These are phyloP conservation scores for Nymphalis urticae DNA, from an alignment of 2,888 invertebrate genomes.

Conservation along the genomic window DNA sequence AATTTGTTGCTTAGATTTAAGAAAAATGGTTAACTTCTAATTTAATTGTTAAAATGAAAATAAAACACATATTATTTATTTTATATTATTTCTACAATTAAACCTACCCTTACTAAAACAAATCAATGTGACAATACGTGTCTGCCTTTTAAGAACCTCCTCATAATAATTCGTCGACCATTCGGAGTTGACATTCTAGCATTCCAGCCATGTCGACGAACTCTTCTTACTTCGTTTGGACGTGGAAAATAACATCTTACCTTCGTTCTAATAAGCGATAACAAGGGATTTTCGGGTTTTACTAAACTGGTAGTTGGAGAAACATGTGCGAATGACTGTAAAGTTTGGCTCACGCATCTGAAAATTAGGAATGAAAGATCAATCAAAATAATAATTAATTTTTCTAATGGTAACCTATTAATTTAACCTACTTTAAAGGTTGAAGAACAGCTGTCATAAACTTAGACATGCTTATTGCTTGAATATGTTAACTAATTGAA, in stretches of 20 bases:
- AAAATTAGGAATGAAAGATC: slow-evolving; percentile 31
- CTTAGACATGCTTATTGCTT: slow-evolving; percentile 53
- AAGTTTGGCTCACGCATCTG: slow-evolving; percentile 59
- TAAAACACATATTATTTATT: slow-evolving; percentile 21
- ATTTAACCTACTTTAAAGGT: slow-evolving; percentile 56
- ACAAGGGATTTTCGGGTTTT: slow-evolving; percentile 56
- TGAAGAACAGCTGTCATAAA: slow-evolving; percentile 60
- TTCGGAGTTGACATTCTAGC: slow-evolving; percentile 85
- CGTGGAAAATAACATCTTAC: slow-evolving; percentile 87
- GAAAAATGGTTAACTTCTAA: slow-evolving; percentile 14
- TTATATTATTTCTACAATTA: slow-evolving; percentile 25
- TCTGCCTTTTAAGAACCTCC: slow-evolving; percentile 88
- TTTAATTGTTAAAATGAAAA: slow-evolving; percentile 19
- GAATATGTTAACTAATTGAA: no score
- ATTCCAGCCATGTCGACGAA: slow-evolving; percentile 87
- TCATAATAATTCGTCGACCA: slow-evolving; percentile 88
- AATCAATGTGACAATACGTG: slow-evolving; percentile 85
- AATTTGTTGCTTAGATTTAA: slow-evolving; percentile 23
- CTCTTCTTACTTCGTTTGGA: slow-evolving; percentile 86
- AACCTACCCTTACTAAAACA: slow-evolving; percentile 16
- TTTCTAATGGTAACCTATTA: not conserved
- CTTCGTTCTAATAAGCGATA: slow-evolving; percentile 68
- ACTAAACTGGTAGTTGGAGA: slow-evolving; percentile 52
- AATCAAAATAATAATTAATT: not conserved
- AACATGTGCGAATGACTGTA: slow-evolving; percentile 51